Evolutionary conservation across 37 sponge, comb jelly and placozoan species (phyloP).

Genomic region (Halichondria panicea): DNA sequence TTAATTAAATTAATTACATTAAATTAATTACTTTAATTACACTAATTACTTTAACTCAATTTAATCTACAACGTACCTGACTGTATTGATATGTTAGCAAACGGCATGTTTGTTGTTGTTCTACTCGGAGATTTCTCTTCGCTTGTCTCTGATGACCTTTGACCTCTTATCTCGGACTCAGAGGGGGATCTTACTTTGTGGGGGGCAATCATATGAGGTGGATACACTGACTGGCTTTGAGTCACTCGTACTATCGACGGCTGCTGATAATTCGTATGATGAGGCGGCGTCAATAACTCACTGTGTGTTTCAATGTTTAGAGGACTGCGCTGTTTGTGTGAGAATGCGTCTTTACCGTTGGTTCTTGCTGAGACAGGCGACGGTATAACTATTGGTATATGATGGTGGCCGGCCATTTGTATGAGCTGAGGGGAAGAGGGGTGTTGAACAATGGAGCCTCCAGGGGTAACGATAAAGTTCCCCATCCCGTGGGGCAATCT

Average conservation of each 20-base stretch:
- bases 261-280: no score
- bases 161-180: no score
- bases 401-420: conserved; percentile 25
- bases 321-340: no score
- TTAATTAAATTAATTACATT: background rate
- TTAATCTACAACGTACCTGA: conserved; percentile 25
- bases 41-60: background rate
- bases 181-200: no score
- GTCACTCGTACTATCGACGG: no score
- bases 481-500: background rate
- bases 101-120: conserved; percentile 30
- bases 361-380: background rate
- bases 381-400: conserved; percentile 32
- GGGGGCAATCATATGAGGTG: no score
- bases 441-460: background rate
- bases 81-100: conserved; percentile 66
- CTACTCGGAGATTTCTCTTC: background rate
- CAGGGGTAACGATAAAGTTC: conserved; percentile 19
- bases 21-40: background rate
- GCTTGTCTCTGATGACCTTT: background rate
- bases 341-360: background rate
- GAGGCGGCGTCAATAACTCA: no score
- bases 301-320: no score
- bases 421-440: conserved; percentile 17
- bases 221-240: no score